These are phyloP conservation scores for Scaptomyza polygonia DNA, from an alignment of 2,888 invertebrate species.

Conservation along the genomic window DNA sequence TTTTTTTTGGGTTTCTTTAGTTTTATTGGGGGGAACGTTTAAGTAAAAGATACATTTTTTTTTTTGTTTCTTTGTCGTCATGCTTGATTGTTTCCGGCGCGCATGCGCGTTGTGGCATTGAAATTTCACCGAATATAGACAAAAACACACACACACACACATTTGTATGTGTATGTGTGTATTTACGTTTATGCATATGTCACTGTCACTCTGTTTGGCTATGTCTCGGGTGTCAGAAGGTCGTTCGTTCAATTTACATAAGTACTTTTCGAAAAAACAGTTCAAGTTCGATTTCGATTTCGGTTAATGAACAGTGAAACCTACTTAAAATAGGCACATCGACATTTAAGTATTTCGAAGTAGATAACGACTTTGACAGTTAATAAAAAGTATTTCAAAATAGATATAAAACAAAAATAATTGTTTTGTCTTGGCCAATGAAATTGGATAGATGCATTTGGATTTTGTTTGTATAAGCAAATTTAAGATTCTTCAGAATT, in stretches of 20 bases:
- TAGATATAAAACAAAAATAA: background rate
- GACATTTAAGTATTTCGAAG: too few species aligned
- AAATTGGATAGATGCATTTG: background rate
- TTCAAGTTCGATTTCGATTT: conserved; percentile 15
- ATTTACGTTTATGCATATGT: conserved; percentile 24
- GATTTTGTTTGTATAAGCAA: background rate
- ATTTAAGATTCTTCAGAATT: background rate
- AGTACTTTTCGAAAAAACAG: conserved; percentile 25
- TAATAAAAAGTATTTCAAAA: background rate
- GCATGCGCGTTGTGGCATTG: conserved; percentile 50
- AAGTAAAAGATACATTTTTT: conserved; percentile 39
- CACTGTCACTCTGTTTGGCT: conserved; percentile 41
- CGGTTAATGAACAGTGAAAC: background rate
- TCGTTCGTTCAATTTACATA: conserved; percentile 55
- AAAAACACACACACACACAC: background rate
- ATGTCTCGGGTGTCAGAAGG: conserved; percentile 52
- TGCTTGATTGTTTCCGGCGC: conserved; percentile 56
- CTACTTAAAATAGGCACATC: too few species aligned
- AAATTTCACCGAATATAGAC: conserved; percentile 25
- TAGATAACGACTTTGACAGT: background rate
- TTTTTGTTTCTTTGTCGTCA: conserved; percentile 21
- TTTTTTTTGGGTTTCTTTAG: too few species aligned
- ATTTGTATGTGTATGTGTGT: background rate
- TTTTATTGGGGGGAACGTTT: background rate
- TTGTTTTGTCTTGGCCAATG: background rate